Base-by-base conservation (phyloP, 2,113 vertebrate species). In the Chaetops frenatus region DNA sequence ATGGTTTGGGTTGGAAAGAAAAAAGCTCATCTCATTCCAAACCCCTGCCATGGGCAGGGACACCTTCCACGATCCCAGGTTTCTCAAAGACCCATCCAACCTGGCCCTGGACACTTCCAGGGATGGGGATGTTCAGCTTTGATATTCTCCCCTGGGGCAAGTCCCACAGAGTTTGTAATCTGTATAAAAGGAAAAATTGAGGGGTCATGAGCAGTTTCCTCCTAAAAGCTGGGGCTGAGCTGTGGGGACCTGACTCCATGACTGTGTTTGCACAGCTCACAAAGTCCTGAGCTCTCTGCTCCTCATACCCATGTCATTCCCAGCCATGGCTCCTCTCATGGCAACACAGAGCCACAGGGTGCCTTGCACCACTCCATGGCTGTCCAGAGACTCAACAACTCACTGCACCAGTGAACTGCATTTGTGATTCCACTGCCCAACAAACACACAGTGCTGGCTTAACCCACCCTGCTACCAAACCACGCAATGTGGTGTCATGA, bases 241-340 rank as follows among this genome's bases (percentile, higher is more conserved):
- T 71, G 22, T 15, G 22, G 35, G 15, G 62, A 24, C 6, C 12
- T 17, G 27, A 8, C 35, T 42, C 36, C 11, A 0, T 5, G 35
- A 4, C 33, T 24, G 7, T 54, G n/a, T 61, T 31, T 69, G 56
- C 54, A 16, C 5, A 28, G 48, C 40, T 56, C 65, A 22, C 50
- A 31, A 1, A 31, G 15, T 33, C 23, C 0, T 4, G 58, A 12
- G 21, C 54, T 69, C 36, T 4, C 80, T 62, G 56, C 28, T 72
- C 31, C 73, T 48, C 7, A 1, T 44, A 31, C 51, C 42, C 21
- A 3, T 1, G 0, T 38, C 58, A 1, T 27, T 44, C 57, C 38
- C n/a, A 54, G 69, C 58, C 0, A 0, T 6, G 9, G 2, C 50
- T 27, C 12, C 31, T 57, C 74, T 48, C 9, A 1, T 3, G 0